Evolutionary conservation across 2,113 vertebrate genomes (phyloP).

Genomic region (Ivindomyrus marchei): DNA sequence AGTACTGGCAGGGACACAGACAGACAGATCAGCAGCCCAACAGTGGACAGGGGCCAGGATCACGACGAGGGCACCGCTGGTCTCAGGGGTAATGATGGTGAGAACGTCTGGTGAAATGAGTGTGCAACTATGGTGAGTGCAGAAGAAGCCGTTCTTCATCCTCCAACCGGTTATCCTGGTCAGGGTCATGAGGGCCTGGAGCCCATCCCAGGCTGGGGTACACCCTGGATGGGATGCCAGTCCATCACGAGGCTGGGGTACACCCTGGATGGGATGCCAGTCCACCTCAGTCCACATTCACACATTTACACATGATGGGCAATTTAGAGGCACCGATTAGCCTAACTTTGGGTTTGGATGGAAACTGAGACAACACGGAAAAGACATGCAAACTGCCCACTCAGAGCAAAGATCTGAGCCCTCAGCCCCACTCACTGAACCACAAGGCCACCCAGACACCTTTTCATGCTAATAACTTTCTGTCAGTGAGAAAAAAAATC

Average conservation of each 20-base stretch:
- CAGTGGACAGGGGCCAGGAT: neutral
- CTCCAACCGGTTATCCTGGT: neutral
- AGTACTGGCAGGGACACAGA: conserved; percentile 56
- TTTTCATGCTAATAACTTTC: neutral
- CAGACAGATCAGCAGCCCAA: neutral
- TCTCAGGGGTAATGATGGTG: neutral
- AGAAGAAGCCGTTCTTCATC: neutral
- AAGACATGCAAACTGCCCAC: neutral
- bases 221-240: neutral
- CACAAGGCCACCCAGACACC: neutral
- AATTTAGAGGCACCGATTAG: neutral
- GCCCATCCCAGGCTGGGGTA: neutral
- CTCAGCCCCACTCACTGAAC: neutral
- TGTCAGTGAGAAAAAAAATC: neutral
- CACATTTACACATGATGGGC: neutral
- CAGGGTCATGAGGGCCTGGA: neutral
- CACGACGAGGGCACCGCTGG: neutral
- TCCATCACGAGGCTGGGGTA: neutral
- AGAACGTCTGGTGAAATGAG: neutral
- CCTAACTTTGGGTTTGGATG: neutral
- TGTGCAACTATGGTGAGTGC: neutral
- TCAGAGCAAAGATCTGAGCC: neutral
- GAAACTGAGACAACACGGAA: neutral
- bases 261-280: neutral
- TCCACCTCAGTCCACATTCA: neutral